phyloP scores from a whole-genome alignment of 2,888 invertebrate genomes.

The Drosophila heteroneura region DNA sequence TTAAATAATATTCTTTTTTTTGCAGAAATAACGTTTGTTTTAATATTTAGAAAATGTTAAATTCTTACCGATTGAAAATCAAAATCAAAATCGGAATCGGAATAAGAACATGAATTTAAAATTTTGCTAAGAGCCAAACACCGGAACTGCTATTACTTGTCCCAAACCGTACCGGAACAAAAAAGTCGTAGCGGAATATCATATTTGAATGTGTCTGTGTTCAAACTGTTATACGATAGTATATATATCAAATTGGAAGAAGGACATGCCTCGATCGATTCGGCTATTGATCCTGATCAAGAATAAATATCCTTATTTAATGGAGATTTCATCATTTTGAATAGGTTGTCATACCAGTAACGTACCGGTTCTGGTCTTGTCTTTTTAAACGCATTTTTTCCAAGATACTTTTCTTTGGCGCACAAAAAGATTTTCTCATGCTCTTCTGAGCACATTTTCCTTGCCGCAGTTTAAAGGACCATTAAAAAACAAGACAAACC shows the following conservation, averaged over 20 bases:
- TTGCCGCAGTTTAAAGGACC: slow-evolving; percentile 8
- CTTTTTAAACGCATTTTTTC: slow-evolving; percentile 18
- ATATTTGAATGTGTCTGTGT: not conserved
- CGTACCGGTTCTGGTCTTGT: not conserved
- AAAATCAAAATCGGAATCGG: too few relatives aligned
- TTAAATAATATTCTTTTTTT: not conserved
- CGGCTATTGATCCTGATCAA: not conserved
- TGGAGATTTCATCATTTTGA: not conserved
- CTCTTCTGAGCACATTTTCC: slow-evolving; percentile 38
- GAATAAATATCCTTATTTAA: not conserved
- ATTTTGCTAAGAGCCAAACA: not conserved
- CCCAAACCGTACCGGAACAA: not conserved
- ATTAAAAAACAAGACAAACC: slow-evolving; percentile 50
- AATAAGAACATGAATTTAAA: not conserved
- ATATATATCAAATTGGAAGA: not conserved
- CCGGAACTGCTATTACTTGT: not conserved
- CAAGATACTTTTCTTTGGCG: slow-evolving; percentile 11
- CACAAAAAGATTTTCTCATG: slow-evolving; percentile 69
- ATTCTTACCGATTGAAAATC: too few relatives aligned
- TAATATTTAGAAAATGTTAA: too few relatives aligned
- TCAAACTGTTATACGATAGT: not conserved
- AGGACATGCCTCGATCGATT: not conserved
- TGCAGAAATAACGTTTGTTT: too few relatives aligned
- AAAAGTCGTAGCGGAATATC: not conserved
- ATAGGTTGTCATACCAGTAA: not conserved